Conservation (phyloP, 1,140 invertebrate genomes). For the Apis florea region DNA sequence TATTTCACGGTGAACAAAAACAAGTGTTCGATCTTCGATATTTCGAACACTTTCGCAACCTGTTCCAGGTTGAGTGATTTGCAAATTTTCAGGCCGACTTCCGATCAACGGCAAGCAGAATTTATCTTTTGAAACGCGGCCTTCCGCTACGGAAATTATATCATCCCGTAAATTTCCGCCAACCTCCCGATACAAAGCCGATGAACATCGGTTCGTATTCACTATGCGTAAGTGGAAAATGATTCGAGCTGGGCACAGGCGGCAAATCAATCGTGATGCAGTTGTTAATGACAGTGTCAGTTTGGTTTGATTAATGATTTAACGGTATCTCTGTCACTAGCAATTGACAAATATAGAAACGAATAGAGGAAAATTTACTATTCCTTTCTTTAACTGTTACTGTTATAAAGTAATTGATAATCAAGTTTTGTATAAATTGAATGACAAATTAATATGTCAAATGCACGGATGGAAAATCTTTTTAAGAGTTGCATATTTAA, state of each 20-base stretch:
- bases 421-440: too few relatives aligned
- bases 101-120: neutral
- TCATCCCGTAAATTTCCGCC: slow-evolving; percentile 56
- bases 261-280: neutral
- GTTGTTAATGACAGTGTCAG: slow-evolving; percentile 19
- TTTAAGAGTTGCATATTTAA: too few relatives aligned
- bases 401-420: neutral
- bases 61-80: neutral
- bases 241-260: neutral
- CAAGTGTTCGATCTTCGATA: slow-evolving; percentile 15
- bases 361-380: neutral
- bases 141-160: slow-evolving; percentile 53
- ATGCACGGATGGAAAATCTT: too few relatives aligned
- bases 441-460: too few relatives aligned
- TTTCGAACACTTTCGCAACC: neutral
- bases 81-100: slow-evolving; percentile 29
- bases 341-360: too few relatives aligned
- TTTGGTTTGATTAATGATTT: neutral
- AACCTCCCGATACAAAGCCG: slow-evolving; percentile 13
- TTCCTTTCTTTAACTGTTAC: neutral
- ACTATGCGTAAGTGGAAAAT: slow-evolving; percentile 54
- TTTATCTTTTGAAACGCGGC: slow-evolving; percentile 14
- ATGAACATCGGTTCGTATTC: slow-evolving; percentile 25
- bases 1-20: too few relatives aligned
- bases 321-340: too few relatives aligned